phyloP scores from a whole-genome alignment of 2,888 invertebrate species.

The Lapara coniferarum region DNA sequence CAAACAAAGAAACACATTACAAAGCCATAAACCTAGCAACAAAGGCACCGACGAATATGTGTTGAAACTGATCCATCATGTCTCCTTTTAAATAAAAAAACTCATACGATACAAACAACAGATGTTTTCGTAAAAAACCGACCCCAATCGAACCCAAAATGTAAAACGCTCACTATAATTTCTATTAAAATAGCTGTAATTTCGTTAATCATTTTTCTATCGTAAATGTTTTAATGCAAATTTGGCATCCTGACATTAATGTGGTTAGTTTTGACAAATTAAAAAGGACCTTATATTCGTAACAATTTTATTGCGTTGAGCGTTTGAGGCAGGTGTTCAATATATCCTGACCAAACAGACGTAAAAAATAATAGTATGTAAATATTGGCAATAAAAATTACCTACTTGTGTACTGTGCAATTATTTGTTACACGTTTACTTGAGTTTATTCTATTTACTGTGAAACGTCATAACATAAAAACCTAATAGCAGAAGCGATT shows the following conservation, averaged over 20 bases:
- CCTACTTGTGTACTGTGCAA: too few species aligned
- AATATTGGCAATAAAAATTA: too few species aligned
- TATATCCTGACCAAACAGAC: not conserved
- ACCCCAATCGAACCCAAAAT: conserved; percentile 67
- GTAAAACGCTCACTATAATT: conserved; percentile 67
- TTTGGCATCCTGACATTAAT: conserved; percentile 71
- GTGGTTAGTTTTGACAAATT: conserved; percentile 73
- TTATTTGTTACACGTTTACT: too few species aligned
- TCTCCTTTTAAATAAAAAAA: conserved; percentile 82
- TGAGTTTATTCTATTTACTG: too few species aligned
- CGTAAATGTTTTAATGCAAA: conserved; percentile 78
- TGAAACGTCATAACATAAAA: too few species aligned
- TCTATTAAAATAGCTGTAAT: conserved; percentile 78
- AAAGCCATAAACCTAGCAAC: conserved; percentile 80
- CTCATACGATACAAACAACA: conserved; percentile 77
- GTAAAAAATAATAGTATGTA: too few species aligned
- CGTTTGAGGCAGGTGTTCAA: conserved; percentile 34
- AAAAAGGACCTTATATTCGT: conserved; percentile 51
- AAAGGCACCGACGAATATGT: conserved; percentile 80
- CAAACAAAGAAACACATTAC: conserved; percentile 83
- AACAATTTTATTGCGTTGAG: conserved; percentile 54
- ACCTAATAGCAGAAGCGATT: too few species aligned
- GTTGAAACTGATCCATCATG: conserved; percentile 84
- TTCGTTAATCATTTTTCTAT: conserved; percentile 71
- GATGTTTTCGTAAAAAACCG: conserved; percentile 80